These are phyloP conservation scores for Potamilus streckersoni DNA, from an alignment of 1,140 invertebrate genomes.

Conservation along the genomic window DNA sequence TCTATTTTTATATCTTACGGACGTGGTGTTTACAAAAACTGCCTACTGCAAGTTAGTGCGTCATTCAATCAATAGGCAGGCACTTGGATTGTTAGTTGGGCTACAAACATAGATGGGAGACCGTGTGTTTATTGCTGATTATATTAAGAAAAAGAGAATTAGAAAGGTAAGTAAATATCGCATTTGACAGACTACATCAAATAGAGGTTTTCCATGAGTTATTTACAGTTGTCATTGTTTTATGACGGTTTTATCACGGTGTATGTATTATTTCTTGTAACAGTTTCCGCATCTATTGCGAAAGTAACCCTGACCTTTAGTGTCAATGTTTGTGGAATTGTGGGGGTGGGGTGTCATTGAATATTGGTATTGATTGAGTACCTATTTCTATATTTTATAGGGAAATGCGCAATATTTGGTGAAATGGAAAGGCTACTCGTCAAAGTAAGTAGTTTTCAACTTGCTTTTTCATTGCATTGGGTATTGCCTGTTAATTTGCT, in stretches of 20 bases:
- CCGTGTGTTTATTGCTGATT: constrained; percentile 35
- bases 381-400: constrained; percentile 11
- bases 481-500: too few relatives aligned
- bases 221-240: too few relatives aligned
- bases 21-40: too few relatives aligned
- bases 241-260: too few relatives aligned
- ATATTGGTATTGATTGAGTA: background rate
- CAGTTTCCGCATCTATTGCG: background rate
- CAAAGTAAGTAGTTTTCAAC: constrained; percentile 10
- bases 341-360: background rate
- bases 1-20: too few relatives aligned
- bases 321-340: constrained; percentile 18
- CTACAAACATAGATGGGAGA: constrained; percentile 12
- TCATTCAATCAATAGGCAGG: too few relatives aligned
- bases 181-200: too few relatives aligned
- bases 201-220: too few relatives aligned
- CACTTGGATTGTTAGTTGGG: too few relatives aligned
- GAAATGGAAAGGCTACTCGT: constrained; percentile 31
- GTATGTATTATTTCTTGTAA: constrained; percentile 1
- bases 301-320: background rate
- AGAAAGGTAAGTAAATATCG: constrained; percentile 23
- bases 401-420: constrained; percentile 25
- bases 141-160: constrained; percentile 32
- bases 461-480: too few relatives aligned
- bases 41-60: too few relatives aligned